These are phyloP conservation scores for Bergia puertoricense DNA, from an alignment of 92 coral and sea anemone species.

Conservation along the genomic window DNA sequence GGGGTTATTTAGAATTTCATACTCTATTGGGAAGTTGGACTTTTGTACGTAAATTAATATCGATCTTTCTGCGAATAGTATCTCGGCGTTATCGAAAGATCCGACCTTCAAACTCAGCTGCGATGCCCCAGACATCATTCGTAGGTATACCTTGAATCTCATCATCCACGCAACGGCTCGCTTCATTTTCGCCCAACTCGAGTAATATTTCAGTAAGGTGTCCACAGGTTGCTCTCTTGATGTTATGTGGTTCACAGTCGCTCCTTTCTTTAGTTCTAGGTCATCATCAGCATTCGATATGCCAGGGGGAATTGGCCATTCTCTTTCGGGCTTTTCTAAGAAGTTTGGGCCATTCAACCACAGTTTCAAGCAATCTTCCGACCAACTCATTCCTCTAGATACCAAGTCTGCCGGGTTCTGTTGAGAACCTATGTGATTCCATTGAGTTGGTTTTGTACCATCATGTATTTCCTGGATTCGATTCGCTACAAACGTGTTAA, in stretches of 20 bases:
- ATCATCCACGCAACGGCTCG: constrained; percentile 20
- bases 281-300: neutral
- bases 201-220: neutral
- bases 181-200: neutral
- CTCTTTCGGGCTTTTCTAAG: neutral
- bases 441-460: neutral
- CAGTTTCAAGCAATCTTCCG: neutral
- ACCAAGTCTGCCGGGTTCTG: constrained; percentile 10
- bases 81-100: too few species aligned
- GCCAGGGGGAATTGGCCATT: constrained; percentile 26
- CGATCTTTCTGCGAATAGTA: too few species aligned
- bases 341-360: constrained; percentile 19
- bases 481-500: constrained; percentile 39
- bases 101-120: too few species aligned
- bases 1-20: too few species aligned
- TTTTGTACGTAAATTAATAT: too few species aligned
- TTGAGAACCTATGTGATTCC: constrained; percentile 8
- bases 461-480: constrained; percentile 26
- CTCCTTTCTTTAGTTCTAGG: neutral
- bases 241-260: too few species aligned
- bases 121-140: too few species aligned
- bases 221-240: neutral
- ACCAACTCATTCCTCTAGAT: constrained; percentile 5
- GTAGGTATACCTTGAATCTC: neutral
- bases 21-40: too few species aligned